Conservation (phyloP, 37 sponge, comb jelly and placozoan species). For the Trichoplax adhaerens region DNA sequence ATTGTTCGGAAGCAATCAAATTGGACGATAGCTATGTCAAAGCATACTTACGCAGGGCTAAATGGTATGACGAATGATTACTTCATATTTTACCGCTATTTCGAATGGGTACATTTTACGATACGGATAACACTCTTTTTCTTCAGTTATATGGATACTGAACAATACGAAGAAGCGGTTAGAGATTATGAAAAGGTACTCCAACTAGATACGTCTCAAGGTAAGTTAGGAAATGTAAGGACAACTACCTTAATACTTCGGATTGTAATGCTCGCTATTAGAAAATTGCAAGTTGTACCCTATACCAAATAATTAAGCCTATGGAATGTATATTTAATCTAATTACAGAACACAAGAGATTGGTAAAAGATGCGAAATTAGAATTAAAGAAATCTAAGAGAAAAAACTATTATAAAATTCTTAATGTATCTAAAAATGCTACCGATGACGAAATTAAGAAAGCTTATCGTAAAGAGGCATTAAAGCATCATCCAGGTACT, state of each 20-base stretch:
- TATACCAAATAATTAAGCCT: background rate
- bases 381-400: constrained; percentile 69
- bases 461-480: constrained; percentile 71
- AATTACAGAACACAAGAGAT: constrained; percentile 27
- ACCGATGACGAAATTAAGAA: constrained; percentile 86
- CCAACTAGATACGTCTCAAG: constrained; percentile 31
- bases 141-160: constrained; percentile 33
- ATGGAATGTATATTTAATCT: background rate
- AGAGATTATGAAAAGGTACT: constrained; percentile 68
- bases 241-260: background rate
- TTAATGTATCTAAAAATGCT: constrained; percentile 42
- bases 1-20: constrained; percentile 70
- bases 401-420: constrained; percentile 97
- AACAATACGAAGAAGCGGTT: constrained; percentile 89
- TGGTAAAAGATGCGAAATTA: constrained; percentile 49
- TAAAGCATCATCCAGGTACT: constrained; percentile 75
- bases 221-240: background rate
- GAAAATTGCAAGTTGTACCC: background rate
- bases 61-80: constrained; percentile 8
- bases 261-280: background rate
- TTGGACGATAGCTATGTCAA: constrained; percentile 62
- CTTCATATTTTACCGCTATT: too few relatives aligned
- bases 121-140: too few relatives aligned
- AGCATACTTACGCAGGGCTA: constrained; percentile 77
- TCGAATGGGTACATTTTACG: too few relatives aligned